These are phyloP conservation scores for Vanacampus margaritifer DNA, from an alignment of 2,113 vertebrate species.

Conservation along the genomic window DNA sequence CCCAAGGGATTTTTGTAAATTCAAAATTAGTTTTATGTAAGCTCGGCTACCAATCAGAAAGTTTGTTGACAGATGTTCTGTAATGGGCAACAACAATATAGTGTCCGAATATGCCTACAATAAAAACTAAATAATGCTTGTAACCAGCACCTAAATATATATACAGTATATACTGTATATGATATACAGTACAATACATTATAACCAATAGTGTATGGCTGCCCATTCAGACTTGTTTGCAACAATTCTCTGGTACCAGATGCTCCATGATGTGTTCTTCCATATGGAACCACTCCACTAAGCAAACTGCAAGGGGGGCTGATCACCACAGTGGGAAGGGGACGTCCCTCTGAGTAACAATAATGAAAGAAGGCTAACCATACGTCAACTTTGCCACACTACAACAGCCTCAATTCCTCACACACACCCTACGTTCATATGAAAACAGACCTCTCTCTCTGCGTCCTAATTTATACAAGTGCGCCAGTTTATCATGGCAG, in stretches of 20 bases:
- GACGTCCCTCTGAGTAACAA: slow-evolving; percentile 70
- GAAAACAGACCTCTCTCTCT: slow-evolving; percentile 12
- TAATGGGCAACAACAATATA: neutral
- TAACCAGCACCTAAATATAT: slow-evolving; percentile 13
- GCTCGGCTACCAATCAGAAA: neutral
- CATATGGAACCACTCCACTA: slow-evolving; percentile 78
- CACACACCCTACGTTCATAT: neutral
- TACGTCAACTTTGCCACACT: slow-evolving; percentile 56
- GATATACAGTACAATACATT: slow-evolving; percentile 22
- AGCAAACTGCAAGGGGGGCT: slow-evolving; percentile 72
- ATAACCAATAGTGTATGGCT: slow-evolving; percentile 47
- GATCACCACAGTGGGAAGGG: slow-evolving; percentile 65
- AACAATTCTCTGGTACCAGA: slow-evolving; percentile 57
- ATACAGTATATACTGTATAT: slow-evolving; percentile 15
- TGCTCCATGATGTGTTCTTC: slow-evolving; percentile 60
- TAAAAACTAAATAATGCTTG: neutral
- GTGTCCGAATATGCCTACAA: neutral
- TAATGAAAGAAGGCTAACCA: slow-evolving; percentile 68
- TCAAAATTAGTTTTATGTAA: neutral
- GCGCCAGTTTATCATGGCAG: slow-evolving; percentile 7
- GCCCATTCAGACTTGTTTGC: slow-evolving; percentile 48
- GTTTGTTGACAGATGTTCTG: neutral
- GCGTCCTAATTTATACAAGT: slow-evolving; percentile 49
- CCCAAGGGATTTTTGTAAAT: neutral
- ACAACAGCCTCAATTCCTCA: slow-evolving; percentile 36